Percentiles rank a stretch among this genome's conserved stretches.
Conservation (phyloP, 1,140 invertebrate genomes). For the Zaprionus kolodkinae region DNA sequence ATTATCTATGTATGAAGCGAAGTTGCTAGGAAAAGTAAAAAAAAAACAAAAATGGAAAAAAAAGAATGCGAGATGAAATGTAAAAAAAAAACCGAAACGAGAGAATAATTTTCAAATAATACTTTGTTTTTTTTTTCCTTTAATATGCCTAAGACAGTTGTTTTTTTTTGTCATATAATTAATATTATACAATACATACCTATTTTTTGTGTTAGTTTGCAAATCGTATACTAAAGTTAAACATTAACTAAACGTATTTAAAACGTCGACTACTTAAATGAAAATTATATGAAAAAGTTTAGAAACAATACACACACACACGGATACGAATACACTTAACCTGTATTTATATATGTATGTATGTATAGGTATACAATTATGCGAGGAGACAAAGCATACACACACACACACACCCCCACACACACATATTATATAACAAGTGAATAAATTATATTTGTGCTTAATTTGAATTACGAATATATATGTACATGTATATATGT, state of each 20-base stretch:
- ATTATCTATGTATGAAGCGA: constrained; percentile 43
- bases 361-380: constrained; percentile 35
- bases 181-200: too few relatives aligned
- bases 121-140: not conserved
- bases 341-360: constrained; percentile 48
- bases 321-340: constrained; percentile 7
- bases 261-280: constrained; percentile 37
- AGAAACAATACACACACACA: constrained; percentile 37
- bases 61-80: constrained; percentile 8
- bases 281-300: constrained; percentile 40
- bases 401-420: constrained; percentile 7
- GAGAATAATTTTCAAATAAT: constrained; percentile 18
- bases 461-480: constrained; percentile 60
- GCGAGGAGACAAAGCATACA: constrained; percentile 23
- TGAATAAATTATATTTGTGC: constrained; percentile 54
- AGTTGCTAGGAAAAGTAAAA: constrained; percentile 34
- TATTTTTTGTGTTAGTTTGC: constrained; percentile 34
- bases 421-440: constrained; percentile 28
- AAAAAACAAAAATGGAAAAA: not conserved
- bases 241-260: constrained; percentile 38
- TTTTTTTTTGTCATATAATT: not conserved
- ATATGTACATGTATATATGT: constrained; percentile 51
- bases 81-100: constrained; percentile 3
- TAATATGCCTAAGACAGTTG: not conserved
- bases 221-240: constrained; percentile 35